Percentiles rank a stretch among this genome's conserved stretches.
Evolutionary conservation across 2,113 vertebrate species (phyloP).

Genomic region (Rhegmatorhina hoffmannsi): DNA sequence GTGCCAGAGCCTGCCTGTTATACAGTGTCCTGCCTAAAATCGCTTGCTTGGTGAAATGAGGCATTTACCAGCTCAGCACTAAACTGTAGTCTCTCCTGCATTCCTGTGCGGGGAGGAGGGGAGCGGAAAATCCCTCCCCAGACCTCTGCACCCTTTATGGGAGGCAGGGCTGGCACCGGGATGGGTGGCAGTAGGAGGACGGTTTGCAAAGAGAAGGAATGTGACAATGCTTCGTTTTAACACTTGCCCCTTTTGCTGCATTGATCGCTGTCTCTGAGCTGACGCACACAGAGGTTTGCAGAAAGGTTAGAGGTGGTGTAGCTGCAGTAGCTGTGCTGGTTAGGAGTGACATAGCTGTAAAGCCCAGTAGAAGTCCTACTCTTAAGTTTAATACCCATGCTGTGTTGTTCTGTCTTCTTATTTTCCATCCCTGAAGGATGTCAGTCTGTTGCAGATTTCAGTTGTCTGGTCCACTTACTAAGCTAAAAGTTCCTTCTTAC

Average conservation of each 20-base stretch:
- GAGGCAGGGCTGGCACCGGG: background rate
- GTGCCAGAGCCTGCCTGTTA: background rate
- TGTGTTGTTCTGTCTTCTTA: background rate
- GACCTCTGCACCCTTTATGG: background rate
- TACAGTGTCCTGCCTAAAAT: slow-evolving; percentile 1
- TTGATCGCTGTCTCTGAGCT: background rate
- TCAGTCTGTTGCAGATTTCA: background rate
- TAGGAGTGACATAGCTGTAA: background rate
- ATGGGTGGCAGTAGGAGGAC: background rate
- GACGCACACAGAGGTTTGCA: background rate
- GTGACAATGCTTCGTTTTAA: background rate
- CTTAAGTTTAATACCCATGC: background rate
- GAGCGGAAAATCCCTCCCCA: background rate
- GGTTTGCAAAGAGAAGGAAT: background rate
- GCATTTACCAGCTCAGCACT: slow-evolving; percentile 51
- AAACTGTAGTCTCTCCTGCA: background rate
- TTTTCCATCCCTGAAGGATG: background rate
- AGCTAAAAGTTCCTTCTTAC: background rate
- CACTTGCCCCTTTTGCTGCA: background rate
- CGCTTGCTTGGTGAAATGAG: slow-evolving; percentile 43
- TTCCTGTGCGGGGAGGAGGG: slow-evolving; percentile 1
- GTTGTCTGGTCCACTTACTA: background rate
- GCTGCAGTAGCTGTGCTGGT: background rate
- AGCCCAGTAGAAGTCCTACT: rapidly evolving
- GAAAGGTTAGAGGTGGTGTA: background rate